A percentile compares a stretch with the other conserved stretches of the same genome.
Conservation (phyloP, 2,797 vertebrate genomes). For the Bradypus variegatus region DNA sequence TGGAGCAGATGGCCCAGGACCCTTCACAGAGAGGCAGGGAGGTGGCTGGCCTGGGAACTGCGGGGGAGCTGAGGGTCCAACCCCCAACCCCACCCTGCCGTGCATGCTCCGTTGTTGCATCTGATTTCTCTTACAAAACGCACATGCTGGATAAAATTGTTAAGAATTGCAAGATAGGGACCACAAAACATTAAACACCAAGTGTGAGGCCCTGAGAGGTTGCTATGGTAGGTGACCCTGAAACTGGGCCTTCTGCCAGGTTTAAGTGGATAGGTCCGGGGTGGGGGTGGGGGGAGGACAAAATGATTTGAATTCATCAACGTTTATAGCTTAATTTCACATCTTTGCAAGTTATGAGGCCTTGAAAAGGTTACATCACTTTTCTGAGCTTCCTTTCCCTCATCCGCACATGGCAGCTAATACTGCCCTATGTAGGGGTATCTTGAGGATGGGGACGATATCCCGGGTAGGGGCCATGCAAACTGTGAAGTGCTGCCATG, state of each 20-base stretch:
- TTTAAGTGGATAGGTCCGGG: too few species aligned
- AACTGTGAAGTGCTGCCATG: background rate
- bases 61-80: accelerated
- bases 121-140: background rate
- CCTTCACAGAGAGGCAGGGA: background rate
- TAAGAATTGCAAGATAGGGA: background rate
- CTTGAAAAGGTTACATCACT: too few species aligned
- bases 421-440: background rate
- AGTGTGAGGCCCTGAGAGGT: accelerated
- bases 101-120: accelerated
- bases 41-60: too few species aligned
- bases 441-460: accelerated
- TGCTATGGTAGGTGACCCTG: accelerated
- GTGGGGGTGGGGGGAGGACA: too few species aligned
- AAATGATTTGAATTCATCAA: too few species aligned
- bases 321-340: accelerated
- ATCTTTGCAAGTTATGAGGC: background rate
- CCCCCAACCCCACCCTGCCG: too few species aligned
- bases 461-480: accelerated
- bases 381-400: background rate
- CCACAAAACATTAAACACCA: accelerated
- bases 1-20: background rate
- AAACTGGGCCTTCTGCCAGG: background rate
- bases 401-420: background rate
- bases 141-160: background rate